Evolutionary conservation across 2,797 vertebrate species (phyloP).

Genomic region (Rhinogobio ventralis): DNA sequence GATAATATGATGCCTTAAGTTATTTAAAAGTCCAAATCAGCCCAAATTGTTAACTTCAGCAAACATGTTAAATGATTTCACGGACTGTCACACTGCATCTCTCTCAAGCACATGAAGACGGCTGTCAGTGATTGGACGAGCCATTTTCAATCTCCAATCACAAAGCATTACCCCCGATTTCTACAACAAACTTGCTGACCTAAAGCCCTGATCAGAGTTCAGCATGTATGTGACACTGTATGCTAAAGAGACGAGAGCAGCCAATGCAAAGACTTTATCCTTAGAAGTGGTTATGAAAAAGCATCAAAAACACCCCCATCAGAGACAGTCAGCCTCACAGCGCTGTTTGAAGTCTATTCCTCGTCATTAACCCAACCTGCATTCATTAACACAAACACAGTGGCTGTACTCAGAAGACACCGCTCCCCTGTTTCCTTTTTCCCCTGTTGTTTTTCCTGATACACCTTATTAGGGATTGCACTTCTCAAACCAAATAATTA

Average conservation of each 20-base stretch:
- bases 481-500: constrained; percentile 56
- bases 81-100: constrained; percentile 12
- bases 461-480: constrained; percentile 48
- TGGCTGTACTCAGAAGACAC: constrained; percentile 42
- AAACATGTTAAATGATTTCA: constrained; percentile 27
- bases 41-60: constrained; percentile 33
- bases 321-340: constrained; percentile 35
- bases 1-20: constrained; percentile 4
- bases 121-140: not conserved
- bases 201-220: constrained; percentile 20
- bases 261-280: constrained; percentile 30
- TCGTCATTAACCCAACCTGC: constrained; percentile 56
- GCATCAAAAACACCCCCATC: constrained; percentile 54
- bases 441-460: constrained; percentile 44
- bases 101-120: not conserved
- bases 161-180: not conserved
- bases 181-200: not conserved
- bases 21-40: constrained; percentile 40
- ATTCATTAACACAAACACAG: constrained; percentile 58
- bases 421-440: constrained; percentile 16
- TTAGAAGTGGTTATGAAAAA: constrained; percentile 44
- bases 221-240: constrained; percentile 2
- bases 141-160: constrained; percentile 3
- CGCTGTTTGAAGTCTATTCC: constrained; percentile 55
- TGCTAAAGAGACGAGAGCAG: not conserved